Evolutionary conservation across 2,888 invertebrate species (phyloP), one percentile per base, ranked within the genome.

Genomic region (Drosophila pseudotakahashii): DNA sequence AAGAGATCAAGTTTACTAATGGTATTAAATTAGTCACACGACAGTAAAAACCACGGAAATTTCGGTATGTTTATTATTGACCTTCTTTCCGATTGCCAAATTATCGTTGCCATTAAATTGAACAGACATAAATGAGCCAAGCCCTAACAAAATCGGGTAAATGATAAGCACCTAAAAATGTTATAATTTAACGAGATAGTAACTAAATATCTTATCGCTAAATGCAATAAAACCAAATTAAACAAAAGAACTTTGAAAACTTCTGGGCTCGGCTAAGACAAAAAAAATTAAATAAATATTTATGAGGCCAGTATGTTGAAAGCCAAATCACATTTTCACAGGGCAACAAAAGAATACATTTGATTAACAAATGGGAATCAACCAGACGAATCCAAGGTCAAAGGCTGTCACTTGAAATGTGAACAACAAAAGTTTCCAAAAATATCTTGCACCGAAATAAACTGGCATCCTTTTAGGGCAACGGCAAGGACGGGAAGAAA

Each of bases 291-390:
- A 41, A 57, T 66, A 66, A 66, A 63, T 48, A 63, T 53, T 66
- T 47, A 63, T 42, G 59, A 59, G 47, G 32, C 39, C 47, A 48
- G 32, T 10, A 34, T 11, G 23, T 39, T 10, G 41, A 62, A 47
- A 39, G 34, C 30, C 23, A 48, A 42, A 67, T 30, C 48, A 48
- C 19, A 47, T 14, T 52, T 39, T 42, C 48, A 42, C 67, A 19
- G 9, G 32, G 37, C n/a, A 55, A 68, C 67, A 68, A 68, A 68
- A 68, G 68, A 68, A 68, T 68, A 66, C 36, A 68, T 68, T 68
- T 67, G 57, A 45, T 48, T 51, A 66, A 30, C 48, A 63, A 63
- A 50, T 63, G 42, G 41, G 13, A 42, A 58, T 26, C 54, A 47
- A 26, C 16, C 32, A 41, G 23, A 61, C 51, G 34, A 41, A 5